Evolutionary conservation across 2,888 invertebrate genomes (phyloP).

Genomic region (Nomada hirtipes): DNA sequence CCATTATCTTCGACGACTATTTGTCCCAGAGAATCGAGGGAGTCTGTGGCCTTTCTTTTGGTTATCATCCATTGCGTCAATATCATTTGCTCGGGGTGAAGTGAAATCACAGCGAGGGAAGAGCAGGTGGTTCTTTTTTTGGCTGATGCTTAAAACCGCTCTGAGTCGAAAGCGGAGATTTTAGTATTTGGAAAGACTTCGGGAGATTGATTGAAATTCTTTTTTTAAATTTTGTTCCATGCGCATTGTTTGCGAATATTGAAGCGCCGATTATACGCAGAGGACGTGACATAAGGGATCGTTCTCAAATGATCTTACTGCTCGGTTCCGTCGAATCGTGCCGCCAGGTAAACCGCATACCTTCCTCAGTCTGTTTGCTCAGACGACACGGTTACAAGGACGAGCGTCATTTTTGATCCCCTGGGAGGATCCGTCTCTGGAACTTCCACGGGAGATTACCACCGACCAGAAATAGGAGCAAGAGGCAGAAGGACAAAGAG

Average conservation of each 20-base stretch:
- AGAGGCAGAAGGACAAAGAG: not conserved
- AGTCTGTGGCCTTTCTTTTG: not conserved
- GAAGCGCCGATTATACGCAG: not conserved
- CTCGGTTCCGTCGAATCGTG: constrained; percentile 17
- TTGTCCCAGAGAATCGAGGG: not conserved
- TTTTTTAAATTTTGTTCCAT: too few species aligned
- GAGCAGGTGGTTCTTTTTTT: not conserved
- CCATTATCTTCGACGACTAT: not conserved
- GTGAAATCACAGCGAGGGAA: not conserved
- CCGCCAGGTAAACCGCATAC: constrained; percentile 37
- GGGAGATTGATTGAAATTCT: not conserved
- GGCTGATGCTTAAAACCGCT: not conserved
- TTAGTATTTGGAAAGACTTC: not conserved
- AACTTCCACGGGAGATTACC: constrained; percentile 67
- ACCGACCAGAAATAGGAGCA: constrained; percentile 33
- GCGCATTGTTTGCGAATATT: too few species aligned
- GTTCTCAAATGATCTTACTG: constrained; percentile 2
- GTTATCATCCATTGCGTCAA: constrained; percentile 20
- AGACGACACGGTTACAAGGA: constrained; percentile 57
- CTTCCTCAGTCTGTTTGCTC: constrained; percentile 60
- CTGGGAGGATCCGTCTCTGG: constrained; percentile 60
- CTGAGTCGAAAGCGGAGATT: not conserved
- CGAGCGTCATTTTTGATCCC: constrained; percentile 59
- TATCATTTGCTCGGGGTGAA: constrained; percentile 2
- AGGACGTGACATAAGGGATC: not conserved